phyloP scores from a whole-genome alignment of 1,140 invertebrate genomes.

The Dendroctonus valens region DNA sequence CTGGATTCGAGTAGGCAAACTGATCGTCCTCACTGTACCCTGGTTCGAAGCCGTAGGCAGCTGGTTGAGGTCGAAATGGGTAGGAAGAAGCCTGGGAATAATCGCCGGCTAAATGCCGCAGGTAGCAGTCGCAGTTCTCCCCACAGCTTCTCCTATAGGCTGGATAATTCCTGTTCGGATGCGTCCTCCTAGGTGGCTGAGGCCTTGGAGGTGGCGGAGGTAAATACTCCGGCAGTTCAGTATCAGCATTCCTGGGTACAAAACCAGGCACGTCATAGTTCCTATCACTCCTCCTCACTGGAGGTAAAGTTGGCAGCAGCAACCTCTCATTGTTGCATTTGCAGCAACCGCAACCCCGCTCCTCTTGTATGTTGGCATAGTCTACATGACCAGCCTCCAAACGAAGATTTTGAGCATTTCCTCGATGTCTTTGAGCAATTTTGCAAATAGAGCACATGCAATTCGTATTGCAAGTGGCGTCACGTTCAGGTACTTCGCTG shows the following conservation, averaged over 20 bases:
- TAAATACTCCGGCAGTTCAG: conserved; percentile 10
- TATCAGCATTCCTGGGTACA: background rate
- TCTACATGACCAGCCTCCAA: too few relatives aligned
- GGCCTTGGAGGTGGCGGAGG: conserved; percentile 20
- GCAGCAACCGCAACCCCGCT: background rate
- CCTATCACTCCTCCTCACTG: too few relatives aligned
- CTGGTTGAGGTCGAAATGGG: background rate
- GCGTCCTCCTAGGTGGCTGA: background rate
- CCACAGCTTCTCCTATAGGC: background rate
- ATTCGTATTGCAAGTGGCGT: background rate
- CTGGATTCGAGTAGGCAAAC: background rate
- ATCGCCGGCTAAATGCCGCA: background rate
- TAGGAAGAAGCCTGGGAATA: background rate
- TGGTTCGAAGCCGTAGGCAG: background rate
- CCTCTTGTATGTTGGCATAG: background rate
- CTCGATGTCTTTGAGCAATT: background rate
- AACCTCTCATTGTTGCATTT: background rate
- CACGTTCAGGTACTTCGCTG: conserved; percentile 19
- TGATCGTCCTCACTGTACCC: background rate
- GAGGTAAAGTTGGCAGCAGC: background rate
- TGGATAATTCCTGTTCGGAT: background rate
- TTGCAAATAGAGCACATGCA: background rate
- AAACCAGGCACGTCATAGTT: too few relatives aligned
- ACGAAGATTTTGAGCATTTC: background rate
- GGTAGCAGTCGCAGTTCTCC: conserved; percentile 21